Evolutionary conservation across 2,797 vertebrate species (phyloP), one percentile per base, ranked within the genome.

Genomic region (Pteropus rufus): DNA sequence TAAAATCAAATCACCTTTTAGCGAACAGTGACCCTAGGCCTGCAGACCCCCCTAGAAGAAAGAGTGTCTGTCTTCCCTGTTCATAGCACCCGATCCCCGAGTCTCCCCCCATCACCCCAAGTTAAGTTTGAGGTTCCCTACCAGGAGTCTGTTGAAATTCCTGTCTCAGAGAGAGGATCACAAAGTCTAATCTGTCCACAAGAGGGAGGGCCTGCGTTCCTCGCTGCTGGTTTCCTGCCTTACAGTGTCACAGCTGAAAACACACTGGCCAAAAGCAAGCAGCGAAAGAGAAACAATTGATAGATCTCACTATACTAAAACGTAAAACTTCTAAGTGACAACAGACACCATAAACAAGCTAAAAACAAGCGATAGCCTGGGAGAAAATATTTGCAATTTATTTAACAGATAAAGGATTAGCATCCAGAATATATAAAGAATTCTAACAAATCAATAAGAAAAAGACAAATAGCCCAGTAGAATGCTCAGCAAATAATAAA

Each of bases 401-500:
- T 97, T 77, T 95, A 93, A 69, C 82, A 96, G 91, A 95, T 97
- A 97, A 96, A 79, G 93, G 96, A 97, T 97, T 95, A 97, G 88
- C 96, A 95, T 97, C 95, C 91, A 97, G 95, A 97, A 98, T 98
- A 98, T 97, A 97, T 96, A 98, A 98, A 98, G 97, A 97, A 98
- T 96, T 95, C 95, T 94, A 96, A 77, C 95, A 70, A 95, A 97
- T 98, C 97, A 97, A 97, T 98, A 97, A 97, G 97, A 96, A 96
- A 92, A 97, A 97, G 96, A 97, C 83, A 97, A 96, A 97, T 86
- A 77, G 49, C 86, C 94, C 94, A 95, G 95, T 97, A 96, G 96
- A 97, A 89, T 89, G 95, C 85, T 95, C 91, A 56, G 91, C 95
- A 95, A 97, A 97, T 95, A 95, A 96, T 97, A 52, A 92, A 95